Base-by-base conservation (phyloP, 2,113 vertebrate species). In the Gymnogyps californianus region DNA sequence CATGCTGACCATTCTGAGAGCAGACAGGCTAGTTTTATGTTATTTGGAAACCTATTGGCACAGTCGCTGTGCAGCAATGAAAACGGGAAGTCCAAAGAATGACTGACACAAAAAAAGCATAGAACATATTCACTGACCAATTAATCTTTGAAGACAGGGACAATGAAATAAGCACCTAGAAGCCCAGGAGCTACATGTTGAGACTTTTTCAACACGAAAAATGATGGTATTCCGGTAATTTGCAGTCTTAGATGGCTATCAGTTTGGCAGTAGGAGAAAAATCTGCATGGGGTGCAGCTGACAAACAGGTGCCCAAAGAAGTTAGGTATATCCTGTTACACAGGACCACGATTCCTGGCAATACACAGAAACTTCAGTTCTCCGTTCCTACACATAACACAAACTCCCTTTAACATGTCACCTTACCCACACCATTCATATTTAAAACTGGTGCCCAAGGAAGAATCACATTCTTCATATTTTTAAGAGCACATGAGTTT, bases 1-100 rank as follows among this genome's bases (percentile, higher is more conserved):
- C 0, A 0, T 0, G 0, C 47, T 80, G 75, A 76, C 32, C 34
- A 15, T 44, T 72, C 70, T 28, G 31, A 72, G 34, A 44, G 24
- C 57, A 85, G 18, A 32, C 26, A 70, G 44, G 11, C 13, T 40
- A 29, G 16, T 13, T 71, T 47, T n/a, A 6, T 6, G 8, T 32
- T n/a, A 83, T 32, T 5, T 49, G 36, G 29, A 87, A 84, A 55
- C 64, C 31, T n/a, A 9, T 13, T 3, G 3, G 78, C 31, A 19
- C 31, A 72, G 28, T n/a, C 8, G 1, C 57, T 47, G 51, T 26
- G 57, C 83, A 82, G 34, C 22, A 85, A 51, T 28, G 49, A 46
- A 72, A 84, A 81, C 12, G 12, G 9, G n/a, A 92, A 88, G 26
- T 55, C 83, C 85, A 40, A 75, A 66, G 49, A 81, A 77, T 40